Percentiles rank a stretch among this genome's conserved stretches.
These are phyloP conservation scores for Drosophila ercepeae DNA, from an alignment of 1,140 invertebrate species.

Conservation along the genomic window DNA sequence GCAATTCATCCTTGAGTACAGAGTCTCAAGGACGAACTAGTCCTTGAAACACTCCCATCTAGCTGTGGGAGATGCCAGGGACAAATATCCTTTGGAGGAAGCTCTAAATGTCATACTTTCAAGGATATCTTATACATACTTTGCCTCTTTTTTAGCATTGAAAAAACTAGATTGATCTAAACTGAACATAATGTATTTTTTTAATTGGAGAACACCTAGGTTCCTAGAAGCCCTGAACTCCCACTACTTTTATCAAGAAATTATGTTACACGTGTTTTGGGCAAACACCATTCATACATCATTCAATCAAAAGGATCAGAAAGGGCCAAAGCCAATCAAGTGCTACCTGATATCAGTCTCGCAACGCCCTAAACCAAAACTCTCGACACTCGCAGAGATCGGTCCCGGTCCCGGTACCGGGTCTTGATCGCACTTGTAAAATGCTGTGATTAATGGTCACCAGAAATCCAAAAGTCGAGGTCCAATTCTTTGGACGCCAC, in stretches of 20 bases:
- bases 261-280: constrained; percentile 58
- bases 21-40: neutral
- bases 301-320: constrained; percentile 50
- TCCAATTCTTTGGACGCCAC: constrained; percentile 59
- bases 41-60: constrained; percentile 19
- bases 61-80: constrained; percentile 52
- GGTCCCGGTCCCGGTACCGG: too few species aligned
- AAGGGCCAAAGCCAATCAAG: constrained; percentile 44
- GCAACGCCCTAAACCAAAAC: constrained; percentile 32
- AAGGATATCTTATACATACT: constrained; percentile 2
- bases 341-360: constrained; percentile 55
- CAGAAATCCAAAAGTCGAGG: constrained; percentile 29
- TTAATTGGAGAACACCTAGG: neutral
- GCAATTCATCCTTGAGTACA: neutral
- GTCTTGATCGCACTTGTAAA: constrained; percentile 56
- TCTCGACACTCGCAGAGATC: constrained; percentile 26
- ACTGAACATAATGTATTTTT: neutral
- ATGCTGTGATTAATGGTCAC: constrained; percentile 70
- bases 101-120: neutral
- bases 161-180: neutral
- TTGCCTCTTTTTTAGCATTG: neutral
- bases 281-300: constrained; percentile 47
- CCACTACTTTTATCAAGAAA: constrained; percentile 29
- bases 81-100: constrained; percentile 15
- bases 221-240: constrained; percentile 41